Conservation (phyloP, 2,888 invertebrate species). For the Hirtodrosophila trivittata region DNA sequence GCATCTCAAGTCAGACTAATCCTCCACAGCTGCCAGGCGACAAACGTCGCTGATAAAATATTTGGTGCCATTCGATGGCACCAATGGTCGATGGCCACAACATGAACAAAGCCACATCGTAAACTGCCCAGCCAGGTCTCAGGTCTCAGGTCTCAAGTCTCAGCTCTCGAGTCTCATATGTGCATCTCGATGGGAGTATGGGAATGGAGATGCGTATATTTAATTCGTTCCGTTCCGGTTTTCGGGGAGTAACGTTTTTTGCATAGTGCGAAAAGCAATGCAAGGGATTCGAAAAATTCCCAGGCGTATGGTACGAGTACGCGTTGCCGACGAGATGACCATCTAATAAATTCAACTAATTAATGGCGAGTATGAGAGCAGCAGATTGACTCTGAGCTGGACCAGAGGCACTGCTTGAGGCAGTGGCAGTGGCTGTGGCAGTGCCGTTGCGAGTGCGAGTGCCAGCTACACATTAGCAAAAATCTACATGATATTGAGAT, state of each 20-base stretch:
- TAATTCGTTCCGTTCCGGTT: slow-evolving; percentile 55
- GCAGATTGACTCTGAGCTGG: slow-evolving; percentile 61
- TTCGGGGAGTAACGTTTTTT: slow-evolving; percentile 32
- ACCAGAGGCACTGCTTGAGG: slow-evolving; percentile 8
- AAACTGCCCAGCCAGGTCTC: slow-evolving; percentile 42
- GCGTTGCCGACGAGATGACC: slow-evolving; percentile 67
- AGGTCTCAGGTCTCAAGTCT: slow-evolving; percentile 1
- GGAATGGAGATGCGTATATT: slow-evolving; percentile 40
- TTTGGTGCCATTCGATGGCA: slow-evolving; percentile 69
- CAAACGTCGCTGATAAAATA: slow-evolving; percentile 64
- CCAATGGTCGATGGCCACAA: slow-evolving; percentile 45
- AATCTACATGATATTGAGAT: slow-evolving; percentile 81
- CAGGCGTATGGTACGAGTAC: slow-evolving; percentile 65
- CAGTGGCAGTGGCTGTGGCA: slow-evolving; percentile 1
- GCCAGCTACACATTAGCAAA: slow-evolving; percentile 75
- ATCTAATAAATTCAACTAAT: slow-evolving; percentile 84
- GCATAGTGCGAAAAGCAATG: slow-evolving; percentile 73
- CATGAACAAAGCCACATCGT: slow-evolving; percentile 75
- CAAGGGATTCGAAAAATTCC: slow-evolving; percentile 79
- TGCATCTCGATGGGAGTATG: background rate
- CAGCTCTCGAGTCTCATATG: background rate
- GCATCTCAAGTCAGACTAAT: slow-evolving; percentile 59
- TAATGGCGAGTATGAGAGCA: slow-evolving; percentile 82
- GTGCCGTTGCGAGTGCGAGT: slow-evolving; percentile 4
- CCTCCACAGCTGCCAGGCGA: slow-evolving; percentile 45